Evolutionary conservation across 2,888 invertebrate genomes (phyloP), one percentile per base, ranked within the genome.

Genomic region (Spodoptera exigua): DNA sequence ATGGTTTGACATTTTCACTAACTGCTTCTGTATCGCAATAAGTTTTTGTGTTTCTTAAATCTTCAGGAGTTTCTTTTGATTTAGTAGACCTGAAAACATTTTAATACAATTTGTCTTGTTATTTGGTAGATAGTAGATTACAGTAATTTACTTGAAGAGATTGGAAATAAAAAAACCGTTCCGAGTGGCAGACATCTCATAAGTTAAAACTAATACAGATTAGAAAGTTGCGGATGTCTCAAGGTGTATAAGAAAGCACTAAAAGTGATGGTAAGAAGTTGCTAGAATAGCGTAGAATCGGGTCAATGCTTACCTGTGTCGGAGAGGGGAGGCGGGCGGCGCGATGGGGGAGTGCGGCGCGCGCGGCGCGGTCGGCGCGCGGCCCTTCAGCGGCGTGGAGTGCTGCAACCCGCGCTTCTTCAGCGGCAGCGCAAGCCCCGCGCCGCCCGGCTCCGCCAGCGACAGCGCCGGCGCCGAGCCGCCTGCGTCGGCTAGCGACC

Each of bases 361-460:
- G 76, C 76, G 84, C 64, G 0, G 82, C 76, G 2, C 72, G n/a
- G 41, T 70, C 53, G 27, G 27, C 3, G 18, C 61, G 1, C 75
- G 61, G 0, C 87, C 86, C 73, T 88, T 88, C 14, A 91, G 76
- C 0, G 93, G 93, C 49, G 93, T 93, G 0, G 93, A 92, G 67
- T 92, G 93, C 27, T 84, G 56, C 16, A 90, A 78, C 11, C 64
- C 68, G 11, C 91, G 82, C 74, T 91, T 91, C 83, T 91, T 90
- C 0, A 91, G 68, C 4, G 90, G 91, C 76, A 90, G 58, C 17
- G 32, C 49, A 11, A 51, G 21, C 4, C 11, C 18, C n/a, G 21
- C n/a, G n/a, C 10, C 13, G 7, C 10, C 62, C 0, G 37, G 47
- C 0, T 72, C 70, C 2, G 56, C 75, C 1, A 90, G 17, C 40